These are phyloP conservation scores for Hydractinia echinata DNA, from an alignment of 30 jellyfish, hydroid and myxozoan genomes.

Conservation along the genomic window DNA sequence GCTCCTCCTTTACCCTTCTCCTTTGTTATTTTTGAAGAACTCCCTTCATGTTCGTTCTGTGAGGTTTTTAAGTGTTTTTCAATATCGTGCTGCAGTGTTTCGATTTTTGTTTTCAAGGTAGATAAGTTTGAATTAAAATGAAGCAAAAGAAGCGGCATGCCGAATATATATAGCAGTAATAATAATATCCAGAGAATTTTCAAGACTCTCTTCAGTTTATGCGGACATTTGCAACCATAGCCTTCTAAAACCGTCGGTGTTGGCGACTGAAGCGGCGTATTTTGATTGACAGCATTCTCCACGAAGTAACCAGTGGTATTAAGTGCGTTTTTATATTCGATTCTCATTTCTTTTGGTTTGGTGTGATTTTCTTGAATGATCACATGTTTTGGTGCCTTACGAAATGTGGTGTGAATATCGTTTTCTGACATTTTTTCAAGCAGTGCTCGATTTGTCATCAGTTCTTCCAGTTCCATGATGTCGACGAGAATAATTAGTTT, in stretches of 20 bases:
- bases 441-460: constrained; percentile 33
- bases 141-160: constrained; percentile 65
- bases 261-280: not conserved
- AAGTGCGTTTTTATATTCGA: constrained; percentile 29
- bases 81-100: constrained; percentile 19
- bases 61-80: not conserved
- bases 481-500: no score
- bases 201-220: constrained; percentile 46
- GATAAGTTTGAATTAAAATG: constrained; percentile 35
- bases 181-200: constrained; percentile 70
- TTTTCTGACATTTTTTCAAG: constrained; percentile 34
- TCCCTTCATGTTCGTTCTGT: not conserved
- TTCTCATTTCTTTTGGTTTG: constrained; percentile 33
- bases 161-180: constrained; percentile 55
- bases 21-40: constrained; percentile 13
- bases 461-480: constrained; percentile 35
- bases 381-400: constrained; percentile 23
- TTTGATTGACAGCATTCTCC: not conserved
- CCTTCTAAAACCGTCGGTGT: constrained; percentile 35
- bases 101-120: constrained; percentile 26
- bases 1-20: not conserved
- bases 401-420: constrained; percentile 16
- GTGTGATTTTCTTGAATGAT: constrained; percentile 25
- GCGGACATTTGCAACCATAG: constrained; percentile 74
- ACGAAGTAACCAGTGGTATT: not conserved